Conservation (phyloP, 2,888 invertebrate species). For the Opisthograptis luteolata region DNA sequence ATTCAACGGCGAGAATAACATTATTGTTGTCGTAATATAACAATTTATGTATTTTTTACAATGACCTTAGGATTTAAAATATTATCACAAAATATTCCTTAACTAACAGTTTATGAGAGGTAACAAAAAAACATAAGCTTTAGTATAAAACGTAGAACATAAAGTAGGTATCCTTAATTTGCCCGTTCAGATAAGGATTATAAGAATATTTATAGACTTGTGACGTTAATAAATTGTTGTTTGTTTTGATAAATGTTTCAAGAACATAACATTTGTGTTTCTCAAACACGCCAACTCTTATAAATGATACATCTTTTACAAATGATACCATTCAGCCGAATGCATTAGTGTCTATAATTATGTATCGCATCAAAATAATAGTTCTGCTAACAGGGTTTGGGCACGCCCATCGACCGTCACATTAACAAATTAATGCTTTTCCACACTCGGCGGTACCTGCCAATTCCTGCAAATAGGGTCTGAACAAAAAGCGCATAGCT, state of each 20-base stretch:
- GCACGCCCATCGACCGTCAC: slow-evolving; percentile 63
- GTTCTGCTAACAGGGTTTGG: slow-evolving; percentile 45
- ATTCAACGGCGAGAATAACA: slow-evolving; percentile 32
- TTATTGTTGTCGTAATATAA: slow-evolving; percentile 21
- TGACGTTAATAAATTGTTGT: background rate
- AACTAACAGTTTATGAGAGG: background rate
- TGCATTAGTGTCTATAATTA: slow-evolving; percentile 22
- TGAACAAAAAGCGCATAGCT: slow-evolving; percentile 76
- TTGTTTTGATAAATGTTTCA: background rate
- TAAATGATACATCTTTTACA: slow-evolving; percentile 8
- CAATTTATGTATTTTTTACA: slow-evolving; percentile 17
- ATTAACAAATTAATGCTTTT: slow-evolving; percentile 73
- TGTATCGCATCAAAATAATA: slow-evolving; percentile 29
- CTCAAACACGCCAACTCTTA: slow-evolving; percentile 6
- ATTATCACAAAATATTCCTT: background rate
- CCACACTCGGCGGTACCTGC: slow-evolving; percentile 68
- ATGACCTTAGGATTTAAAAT: slow-evolving; percentile 4
- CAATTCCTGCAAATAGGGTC: slow-evolving; percentile 75
- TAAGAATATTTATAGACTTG: background rate
- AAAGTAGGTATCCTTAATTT: background rate
- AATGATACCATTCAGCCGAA: slow-evolving; percentile 1
- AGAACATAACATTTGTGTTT: background rate
- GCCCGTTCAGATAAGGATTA: background rate
- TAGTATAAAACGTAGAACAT: background rate
- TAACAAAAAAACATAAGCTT: background rate